Conservation (phyloP, 2,888 invertebrate species). For the Labia minor region DNA sequence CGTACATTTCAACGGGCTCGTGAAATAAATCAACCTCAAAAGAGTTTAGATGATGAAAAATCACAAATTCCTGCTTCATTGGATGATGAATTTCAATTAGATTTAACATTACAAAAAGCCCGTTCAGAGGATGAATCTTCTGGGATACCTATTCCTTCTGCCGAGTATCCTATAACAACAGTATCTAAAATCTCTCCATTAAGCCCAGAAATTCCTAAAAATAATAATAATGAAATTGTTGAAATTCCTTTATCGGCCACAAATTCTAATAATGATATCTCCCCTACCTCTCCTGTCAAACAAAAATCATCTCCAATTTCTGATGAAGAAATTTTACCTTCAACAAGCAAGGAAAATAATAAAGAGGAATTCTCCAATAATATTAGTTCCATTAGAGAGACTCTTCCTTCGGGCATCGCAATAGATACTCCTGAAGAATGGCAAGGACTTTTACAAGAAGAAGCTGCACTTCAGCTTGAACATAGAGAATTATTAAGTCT, state of each 20-base stretch:
- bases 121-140: slow-evolving; percentile 20
- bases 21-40: slow-evolving; percentile 35
- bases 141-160: background rate
- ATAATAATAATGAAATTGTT: too few relatives aligned
- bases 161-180: background rate
- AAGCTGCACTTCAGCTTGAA: slow-evolving; percentile 30
- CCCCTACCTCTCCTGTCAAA: background rate
- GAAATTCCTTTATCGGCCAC: too few relatives aligned
- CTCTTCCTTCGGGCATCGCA: background rate
- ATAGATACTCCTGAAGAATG: slow-evolving; percentile 24
- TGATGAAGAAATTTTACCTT: background rate
- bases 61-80: slow-evolving; percentile 15
- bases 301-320: background rate
- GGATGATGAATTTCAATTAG: slow-evolving; percentile 26
- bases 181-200: too few relatives aligned
- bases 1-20: slow-evolving; percentile 49
- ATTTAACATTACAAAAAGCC: slow-evolving; percentile 25
- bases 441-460: slow-evolving; percentile 24
- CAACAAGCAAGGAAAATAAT: background rate
- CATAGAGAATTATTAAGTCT: slow-evolving; percentile 48
- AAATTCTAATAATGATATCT: background rate
- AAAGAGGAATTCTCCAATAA: background rate
- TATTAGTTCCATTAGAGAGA: background rate
- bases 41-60: slow-evolving; percentile 45
- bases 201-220: too few relatives aligned